Evolutionary conservation across 2,113 vertebrate genomes (phyloP).

Genomic region (Agelaius tricolor): DNA sequence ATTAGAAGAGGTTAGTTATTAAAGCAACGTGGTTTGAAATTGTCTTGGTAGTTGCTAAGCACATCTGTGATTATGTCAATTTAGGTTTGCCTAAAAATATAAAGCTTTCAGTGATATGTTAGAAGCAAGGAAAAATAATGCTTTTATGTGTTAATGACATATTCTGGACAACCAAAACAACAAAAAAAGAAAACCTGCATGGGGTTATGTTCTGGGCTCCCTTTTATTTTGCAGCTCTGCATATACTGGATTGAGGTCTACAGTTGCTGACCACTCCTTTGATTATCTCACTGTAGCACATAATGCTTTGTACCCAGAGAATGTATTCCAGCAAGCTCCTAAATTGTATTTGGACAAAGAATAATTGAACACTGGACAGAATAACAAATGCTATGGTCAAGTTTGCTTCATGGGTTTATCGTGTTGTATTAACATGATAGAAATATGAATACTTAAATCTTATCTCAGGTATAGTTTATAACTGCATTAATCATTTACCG

Average conservation of each 20-base stretch:
- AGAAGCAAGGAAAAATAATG: background rate
- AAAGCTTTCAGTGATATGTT: background rate
- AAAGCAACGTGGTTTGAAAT: conserved; percentile 13
- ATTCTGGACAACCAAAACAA: background rate
- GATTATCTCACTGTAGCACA: conserved; percentile 78
- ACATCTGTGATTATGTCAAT: conserved; percentile 26
- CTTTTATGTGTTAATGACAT: background rate
- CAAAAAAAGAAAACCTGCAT: background rate
- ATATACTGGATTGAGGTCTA: background rate
- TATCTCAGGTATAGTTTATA: conserved; percentile 94
- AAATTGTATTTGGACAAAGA: conserved; percentile 86
- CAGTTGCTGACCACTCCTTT: conserved; percentile 64
- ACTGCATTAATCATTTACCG: conserved; percentile 95
- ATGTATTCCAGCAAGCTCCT: conserved; percentile 70
- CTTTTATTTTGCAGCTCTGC: conserved; percentile 12
- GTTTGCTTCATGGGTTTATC: conserved; percentile 88
- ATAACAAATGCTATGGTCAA: conserved; percentile 86
- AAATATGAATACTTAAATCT: conserved; percentile 97
- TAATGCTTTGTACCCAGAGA: conserved; percentile 63
- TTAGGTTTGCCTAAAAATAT: conserved; percentile 29
- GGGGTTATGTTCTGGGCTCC: background rate
- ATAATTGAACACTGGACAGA: conserved; percentile 82
- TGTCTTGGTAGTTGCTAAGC: conserved; percentile 18
- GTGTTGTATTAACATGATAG: conserved; percentile 94
- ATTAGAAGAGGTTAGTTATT: conserved; percentile 19